Evolutionary conservation across 2,113 vertebrate genomes (phyloP).

Genomic region (Acanthochromis polyacanthus): DNA sequence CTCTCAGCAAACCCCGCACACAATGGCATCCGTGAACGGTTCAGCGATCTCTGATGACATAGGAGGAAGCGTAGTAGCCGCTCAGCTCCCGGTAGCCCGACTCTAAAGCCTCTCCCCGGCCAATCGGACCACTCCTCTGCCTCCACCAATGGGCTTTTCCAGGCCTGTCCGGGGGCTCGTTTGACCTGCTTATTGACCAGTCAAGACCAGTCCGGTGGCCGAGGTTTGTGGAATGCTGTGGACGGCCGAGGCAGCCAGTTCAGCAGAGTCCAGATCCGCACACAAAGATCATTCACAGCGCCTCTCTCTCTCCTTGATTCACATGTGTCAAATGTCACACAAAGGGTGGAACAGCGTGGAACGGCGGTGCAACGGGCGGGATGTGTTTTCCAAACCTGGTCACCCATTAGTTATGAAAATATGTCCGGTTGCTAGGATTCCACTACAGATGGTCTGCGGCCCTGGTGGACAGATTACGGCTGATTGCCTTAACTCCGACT

Average conservation of each 20-base stretch:
- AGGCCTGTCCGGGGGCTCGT: slow-evolving; percentile 23
- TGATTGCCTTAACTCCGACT: slow-evolving; percentile 71
- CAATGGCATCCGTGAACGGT: slow-evolving; percentile 32
- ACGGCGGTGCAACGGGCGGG: slow-evolving; percentile 21
- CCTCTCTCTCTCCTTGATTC: slow-evolving; percentile 53
- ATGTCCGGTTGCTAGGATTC: slow-evolving; percentile 58
- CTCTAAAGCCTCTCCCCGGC: slow-evolving; percentile 33
- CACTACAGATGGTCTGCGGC: slow-evolving; percentile 56
- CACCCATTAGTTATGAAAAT: slow-evolving; percentile 60
- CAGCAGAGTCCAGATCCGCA: slow-evolving; percentile 49
- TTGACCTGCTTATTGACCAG: slow-evolving; percentile 66
- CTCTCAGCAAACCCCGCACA: slow-evolving; percentile 11
- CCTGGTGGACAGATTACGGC: slow-evolving; percentile 60
- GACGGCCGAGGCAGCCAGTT: slow-evolving; percentile 54
- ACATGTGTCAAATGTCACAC: slow-evolving; percentile 59
- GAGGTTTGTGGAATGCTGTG: slow-evolving; percentile 66
- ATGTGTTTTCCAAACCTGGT: slow-evolving; percentile 33
- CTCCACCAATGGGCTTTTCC: slow-evolving; percentile 38
- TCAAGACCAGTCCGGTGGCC: slow-evolving; percentile 38
- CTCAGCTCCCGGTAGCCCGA: slow-evolving; percentile 37
- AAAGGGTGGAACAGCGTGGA: slow-evolving; percentile 56
- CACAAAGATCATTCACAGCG: slow-evolving; percentile 42
- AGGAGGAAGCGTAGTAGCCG: slow-evolving; percentile 32
- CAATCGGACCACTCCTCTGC: slow-evolving; percentile 39
- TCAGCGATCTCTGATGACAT: slow-evolving; percentile 22